Conservation (phyloP, 2,888 invertebrate species). For the Pasiphila rectangulata region DNA sequence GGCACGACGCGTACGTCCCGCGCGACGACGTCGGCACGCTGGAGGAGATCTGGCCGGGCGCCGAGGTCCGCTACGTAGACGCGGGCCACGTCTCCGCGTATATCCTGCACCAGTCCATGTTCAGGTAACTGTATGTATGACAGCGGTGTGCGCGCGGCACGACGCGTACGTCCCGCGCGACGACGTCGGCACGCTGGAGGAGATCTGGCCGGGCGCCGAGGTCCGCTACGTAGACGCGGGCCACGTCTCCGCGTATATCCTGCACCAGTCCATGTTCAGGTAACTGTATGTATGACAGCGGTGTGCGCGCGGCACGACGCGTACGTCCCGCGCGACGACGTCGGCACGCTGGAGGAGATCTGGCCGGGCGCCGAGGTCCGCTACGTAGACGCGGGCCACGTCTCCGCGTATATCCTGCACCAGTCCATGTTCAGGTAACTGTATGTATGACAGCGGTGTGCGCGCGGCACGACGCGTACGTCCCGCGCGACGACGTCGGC, state of each 20-base stretch:
- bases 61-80: too few species aligned
- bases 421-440: constrained; percentile 91
- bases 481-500: constrained; percentile 91
- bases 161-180: constrained; percentile 96
- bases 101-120: too few species aligned
- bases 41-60: too few species aligned
- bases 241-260: constrained; percentile 93
- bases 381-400: constrained; percentile 93
- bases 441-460: constrained; percentile 91
- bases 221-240: constrained; percentile 93
- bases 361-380: constrained; percentile 96
- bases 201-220: constrained; percentile 96
- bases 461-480: constrained; percentile 94
- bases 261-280: constrained; percentile 94
- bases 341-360: constrained; percentile 90
- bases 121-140: too few species aligned
- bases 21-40: too few species aligned
- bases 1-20: too few species aligned
- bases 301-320: constrained; percentile 94
- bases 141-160: constrained; percentile 91
- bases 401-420: constrained; percentile 92
- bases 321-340: constrained; percentile 93
- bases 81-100: too few species aligned
- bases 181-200: constrained; percentile 89
- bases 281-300: too few species aligned